Percentiles rank a stretch among this genome's conserved stretches.
phyloP scores from a whole-genome alignment of 1,140 invertebrate species.

The Philotrypesis tridentata region DNA sequence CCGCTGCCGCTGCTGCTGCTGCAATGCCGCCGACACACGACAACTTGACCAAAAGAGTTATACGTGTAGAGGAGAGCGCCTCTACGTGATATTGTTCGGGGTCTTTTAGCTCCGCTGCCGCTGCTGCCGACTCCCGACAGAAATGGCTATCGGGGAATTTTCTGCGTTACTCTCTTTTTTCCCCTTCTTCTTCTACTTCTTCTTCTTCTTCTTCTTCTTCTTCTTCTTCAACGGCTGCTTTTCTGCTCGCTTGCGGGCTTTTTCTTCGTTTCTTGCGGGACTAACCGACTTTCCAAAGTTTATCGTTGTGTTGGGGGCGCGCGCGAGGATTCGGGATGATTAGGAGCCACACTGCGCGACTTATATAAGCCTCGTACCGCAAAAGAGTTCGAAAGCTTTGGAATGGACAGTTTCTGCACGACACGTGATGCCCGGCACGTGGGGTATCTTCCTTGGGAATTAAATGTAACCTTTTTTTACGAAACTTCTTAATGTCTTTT shows the following conservation, averaged over 20 bases:
- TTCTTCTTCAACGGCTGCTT: not conserved
- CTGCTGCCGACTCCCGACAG: not conserved
- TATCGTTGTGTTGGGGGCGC: constrained; percentile 39
- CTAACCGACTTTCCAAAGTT: constrained; percentile 30
- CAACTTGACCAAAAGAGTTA: constrained; percentile 43
- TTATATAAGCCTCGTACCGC: not conserved
- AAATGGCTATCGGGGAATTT: constrained; percentile 38
- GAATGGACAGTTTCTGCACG: constrained; percentile 6
- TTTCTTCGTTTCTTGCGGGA: not conserved
- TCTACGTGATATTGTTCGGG: constrained; percentile 33
- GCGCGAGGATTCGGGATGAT: constrained; percentile 31
- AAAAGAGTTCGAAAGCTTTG: not conserved
- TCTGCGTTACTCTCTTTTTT: constrained; percentile 33
- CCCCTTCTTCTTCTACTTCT: constrained; percentile 39
- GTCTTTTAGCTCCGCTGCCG: constrained; percentile 28
- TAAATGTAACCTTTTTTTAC: not conserved
- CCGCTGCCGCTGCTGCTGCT: too few species aligned
- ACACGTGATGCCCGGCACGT: not conserved
- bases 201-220: constrained; percentile 1
- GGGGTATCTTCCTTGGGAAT: not conserved
- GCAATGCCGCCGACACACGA: constrained; percentile 3
- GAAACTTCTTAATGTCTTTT: not conserved
- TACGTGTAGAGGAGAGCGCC: constrained; percentile 11
- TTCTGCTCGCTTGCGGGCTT: not conserved
- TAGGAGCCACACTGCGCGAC: constrained; percentile 6